Evolutionary conservation across 2,888 invertebrate species (phyloP), one percentile per base, ranked within the genome.

Genomic region (Cephonodes hylas): DNA sequence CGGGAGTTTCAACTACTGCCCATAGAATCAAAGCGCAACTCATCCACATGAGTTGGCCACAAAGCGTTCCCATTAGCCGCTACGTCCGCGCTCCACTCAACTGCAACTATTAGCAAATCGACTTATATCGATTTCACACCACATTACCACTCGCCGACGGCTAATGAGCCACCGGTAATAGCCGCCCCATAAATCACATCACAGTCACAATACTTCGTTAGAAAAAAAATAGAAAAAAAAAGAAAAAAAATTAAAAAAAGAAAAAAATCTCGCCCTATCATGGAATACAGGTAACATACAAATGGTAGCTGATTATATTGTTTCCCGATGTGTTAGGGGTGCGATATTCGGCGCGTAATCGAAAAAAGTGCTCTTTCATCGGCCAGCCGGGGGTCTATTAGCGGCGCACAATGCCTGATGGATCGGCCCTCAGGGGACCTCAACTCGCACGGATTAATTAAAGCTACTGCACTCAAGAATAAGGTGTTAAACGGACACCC

Each of bases 291-390:
- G 81, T 81, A 79, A 73, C 74, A 74, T 70, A 72, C 75, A 75
- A 91, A 91, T 92, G 77, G 89, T 87, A 84, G 89, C 89, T 91
- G 89, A 91, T 92, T 91, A 89, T 90, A 91, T 91, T 92, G 91
- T 92, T 89, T 90, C 83, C 74, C 73, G 76, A 71, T 31, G 25
- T 48, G 76, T 79, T 79, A 76, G 72, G 83, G 81, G 83, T 42
- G 38, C 46, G 75, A 84, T 81, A 89, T 91, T 89, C 86, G 89
- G 82, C 77, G 84, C 89, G 91, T 86, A 89, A 89, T 91, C 88
- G 85, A 84, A 85, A 86, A 84, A 90, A 86, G 83, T 83, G 88
- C 86, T 79, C 80, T 83, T 85, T 89, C 90, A 89, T 89, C 75
- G 79, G 82, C 86, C 85, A 83, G 83, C 77, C 74, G 71, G 75